phyloP scores from a whole-genome alignment of 2,888 invertebrate genomes.

The Drosophila borborema region DNA sequence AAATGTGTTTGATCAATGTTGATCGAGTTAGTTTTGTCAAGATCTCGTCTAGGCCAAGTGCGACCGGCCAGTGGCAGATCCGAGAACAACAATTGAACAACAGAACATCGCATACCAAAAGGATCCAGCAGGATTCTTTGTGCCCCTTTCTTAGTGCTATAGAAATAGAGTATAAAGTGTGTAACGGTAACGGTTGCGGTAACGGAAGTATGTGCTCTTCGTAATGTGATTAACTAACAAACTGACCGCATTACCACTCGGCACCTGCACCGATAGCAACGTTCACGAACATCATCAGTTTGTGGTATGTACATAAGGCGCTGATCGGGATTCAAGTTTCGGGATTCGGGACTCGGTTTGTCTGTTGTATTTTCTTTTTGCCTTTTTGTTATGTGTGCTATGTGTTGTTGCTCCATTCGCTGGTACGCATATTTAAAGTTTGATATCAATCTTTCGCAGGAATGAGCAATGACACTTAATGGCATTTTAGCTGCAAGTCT shows the following conservation, averaged over 20 bases:
- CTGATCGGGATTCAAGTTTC: constrained; percentile 25
- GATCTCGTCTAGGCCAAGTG: constrained; percentile 83
- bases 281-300: constrained; percentile 43
- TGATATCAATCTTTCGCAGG: constrained; percentile 78
- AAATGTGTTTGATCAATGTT: constrained; percentile 82
- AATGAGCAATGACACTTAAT: constrained; percentile 80
- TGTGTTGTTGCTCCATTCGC: constrained; percentile 24
- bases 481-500: constrained; percentile 64
- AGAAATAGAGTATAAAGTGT: background rate
- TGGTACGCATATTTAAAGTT: constrained; percentile 72
- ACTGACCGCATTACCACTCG: constrained; percentile 51
- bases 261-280: constrained; percentile 49
- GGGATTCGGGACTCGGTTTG: constrained; percentile 4
- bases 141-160: constrained; percentile 1
- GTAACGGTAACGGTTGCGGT: constrained; percentile 40
- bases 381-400: constrained; percentile 14
- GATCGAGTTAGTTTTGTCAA: constrained; percentile 84
- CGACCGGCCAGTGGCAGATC: constrained; percentile 47
- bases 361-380: background rate
- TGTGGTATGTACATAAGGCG: constrained; percentile 44
- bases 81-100: constrained; percentile 14
- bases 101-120: constrained; percentile 21
- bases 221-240: constrained; percentile 57
- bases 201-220: constrained; percentile 44
- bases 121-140: constrained; percentile 51